Percentiles rank a stretch among this genome's conserved stretches.
Evolutionary conservation across 2,888 invertebrate species (phyloP).

Genomic region (Cecidostiba fungosa): DNA sequence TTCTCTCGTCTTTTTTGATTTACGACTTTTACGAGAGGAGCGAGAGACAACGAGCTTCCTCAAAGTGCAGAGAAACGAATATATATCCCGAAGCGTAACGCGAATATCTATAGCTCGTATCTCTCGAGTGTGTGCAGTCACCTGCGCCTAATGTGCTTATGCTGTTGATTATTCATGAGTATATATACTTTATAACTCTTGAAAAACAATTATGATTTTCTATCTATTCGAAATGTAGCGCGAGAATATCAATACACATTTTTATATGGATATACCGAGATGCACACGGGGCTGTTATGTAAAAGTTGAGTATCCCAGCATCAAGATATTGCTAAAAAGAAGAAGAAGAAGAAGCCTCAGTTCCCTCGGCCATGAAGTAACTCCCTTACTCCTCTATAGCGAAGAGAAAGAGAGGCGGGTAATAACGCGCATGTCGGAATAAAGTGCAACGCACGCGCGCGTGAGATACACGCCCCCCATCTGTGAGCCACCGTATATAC

Average conservation of each 20-base stretch:
- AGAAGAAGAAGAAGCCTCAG: not conserved
- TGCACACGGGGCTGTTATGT: not conserved
- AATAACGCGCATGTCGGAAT: slow-evolving; percentile 39
- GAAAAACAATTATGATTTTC: not conserved
- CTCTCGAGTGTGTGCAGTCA: not conserved
- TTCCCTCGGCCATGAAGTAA: not conserved
- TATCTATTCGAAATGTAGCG: not conserved
- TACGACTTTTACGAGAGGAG: too few species aligned
- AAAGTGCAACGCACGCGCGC: slow-evolving; percentile 30
- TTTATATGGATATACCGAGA: not conserved
- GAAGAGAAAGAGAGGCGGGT: slow-evolving; percentile 36
- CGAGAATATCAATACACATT: not conserved
- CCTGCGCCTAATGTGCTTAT: not conserved
- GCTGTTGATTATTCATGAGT: not conserved
- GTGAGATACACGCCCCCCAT: slow-evolving; percentile 53
- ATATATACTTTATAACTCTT: not conserved
- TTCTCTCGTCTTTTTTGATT: not conserved
- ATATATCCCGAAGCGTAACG: not conserved
- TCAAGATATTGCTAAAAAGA: not conserved
- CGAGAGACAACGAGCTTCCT: not conserved
- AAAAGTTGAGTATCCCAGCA: not conserved
- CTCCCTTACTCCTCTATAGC: not conserved
- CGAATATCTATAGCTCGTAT: not conserved
- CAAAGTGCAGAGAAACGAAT: not conserved
- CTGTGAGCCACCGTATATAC: slow-evolving; percentile 30